Evolutionary conservation across 2,113 vertebrate genomes (phyloP).

Genomic region (Triplophysa rosa): DNA sequence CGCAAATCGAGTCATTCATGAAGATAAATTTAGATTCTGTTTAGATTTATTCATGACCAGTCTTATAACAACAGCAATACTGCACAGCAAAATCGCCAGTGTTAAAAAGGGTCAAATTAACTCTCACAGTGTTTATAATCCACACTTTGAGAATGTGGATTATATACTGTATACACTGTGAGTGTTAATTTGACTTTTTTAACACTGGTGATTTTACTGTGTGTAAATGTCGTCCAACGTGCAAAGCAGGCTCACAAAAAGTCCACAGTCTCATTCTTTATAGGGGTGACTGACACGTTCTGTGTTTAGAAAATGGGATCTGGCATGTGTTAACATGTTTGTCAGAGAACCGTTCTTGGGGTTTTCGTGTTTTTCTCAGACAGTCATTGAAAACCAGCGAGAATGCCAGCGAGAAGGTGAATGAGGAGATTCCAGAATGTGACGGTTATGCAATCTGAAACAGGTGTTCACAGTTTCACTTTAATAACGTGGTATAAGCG

Average conservation of each 20-base stretch:
- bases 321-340: neutral
- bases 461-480: constrained; percentile 6
- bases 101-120: no score
- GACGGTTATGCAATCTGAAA: constrained; percentile 8
- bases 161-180: no score
- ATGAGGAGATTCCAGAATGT: constrained; percentile 6
- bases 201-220: no score
- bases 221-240: neutral
- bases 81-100: no score
- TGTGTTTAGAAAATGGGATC: constrained; percentile 10
- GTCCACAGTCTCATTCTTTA: neutral
- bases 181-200: no score
- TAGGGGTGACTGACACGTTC: neutral
- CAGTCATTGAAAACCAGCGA: neutral
- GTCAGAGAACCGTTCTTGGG: neutral
- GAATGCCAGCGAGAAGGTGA: neutral
- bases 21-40: neutral
- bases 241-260: constrained; percentile 30
- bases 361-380: neutral
- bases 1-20: neutral
- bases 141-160: no score
- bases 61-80: neutral
- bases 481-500: neutral
- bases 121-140: no score
- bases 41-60: neutral